Conservation (phyloP, 2,113 vertebrate genomes). For the Parus major region DNA sequence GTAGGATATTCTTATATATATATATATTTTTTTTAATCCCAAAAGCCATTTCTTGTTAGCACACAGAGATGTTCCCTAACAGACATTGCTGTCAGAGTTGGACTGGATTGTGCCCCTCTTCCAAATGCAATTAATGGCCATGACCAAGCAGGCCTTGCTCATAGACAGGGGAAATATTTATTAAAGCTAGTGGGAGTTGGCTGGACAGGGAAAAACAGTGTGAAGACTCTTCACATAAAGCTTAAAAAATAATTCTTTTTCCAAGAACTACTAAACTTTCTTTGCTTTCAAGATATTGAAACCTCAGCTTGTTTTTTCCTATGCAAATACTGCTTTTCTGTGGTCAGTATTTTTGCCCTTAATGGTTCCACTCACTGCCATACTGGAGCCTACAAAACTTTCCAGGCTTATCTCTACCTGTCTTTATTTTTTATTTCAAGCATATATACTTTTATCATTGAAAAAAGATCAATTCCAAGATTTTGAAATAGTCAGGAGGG, state of each 20-base stretch:
- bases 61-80: background rate
- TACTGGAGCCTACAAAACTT: conserved; percentile 6
- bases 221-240: background rate
- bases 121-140: background rate
- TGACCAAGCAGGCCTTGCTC: background rate
- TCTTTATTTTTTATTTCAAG: conserved; percentile 69
- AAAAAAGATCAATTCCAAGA: conserved; percentile 56
- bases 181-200: background rate
- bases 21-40: too few relatives aligned
- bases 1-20: background rate
- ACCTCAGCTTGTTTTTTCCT: background rate
- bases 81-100: accelerated
- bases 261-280: background rate
- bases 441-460: conserved; percentile 40
- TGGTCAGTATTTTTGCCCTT: background rate
- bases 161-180: background rate
- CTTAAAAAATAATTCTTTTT: background rate
- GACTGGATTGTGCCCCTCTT: background rate
- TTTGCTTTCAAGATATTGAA: background rate
- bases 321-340: background rate
- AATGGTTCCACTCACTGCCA: background rate
- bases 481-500: conserved; percentile 36
- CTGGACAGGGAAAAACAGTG: background rate
- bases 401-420: conserved; percentile 50
- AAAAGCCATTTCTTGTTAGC: background rate